Conservation (phyloP, 1,140 invertebrate species). For the Bombus fervidus region DNA sequence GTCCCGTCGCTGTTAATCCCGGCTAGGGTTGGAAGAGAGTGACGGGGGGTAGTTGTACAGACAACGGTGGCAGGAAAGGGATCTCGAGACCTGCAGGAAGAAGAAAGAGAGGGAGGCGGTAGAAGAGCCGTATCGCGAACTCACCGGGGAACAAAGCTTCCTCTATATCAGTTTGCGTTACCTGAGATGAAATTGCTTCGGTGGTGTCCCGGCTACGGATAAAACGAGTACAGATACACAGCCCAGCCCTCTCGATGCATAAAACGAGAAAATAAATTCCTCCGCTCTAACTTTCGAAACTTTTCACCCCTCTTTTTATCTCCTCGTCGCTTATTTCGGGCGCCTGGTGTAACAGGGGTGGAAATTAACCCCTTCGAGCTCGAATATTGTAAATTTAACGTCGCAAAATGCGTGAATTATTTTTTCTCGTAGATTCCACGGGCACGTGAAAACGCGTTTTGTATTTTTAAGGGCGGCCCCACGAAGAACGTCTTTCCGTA, state of each 20-base stretch:
- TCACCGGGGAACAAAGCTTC: slow-evolving; percentile 34
- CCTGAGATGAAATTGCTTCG: slow-evolving; percentile 48
- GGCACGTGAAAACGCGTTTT: no score
- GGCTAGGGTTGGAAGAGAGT: neutral
- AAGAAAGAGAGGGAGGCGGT: no score
- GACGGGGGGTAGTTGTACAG: neutral
- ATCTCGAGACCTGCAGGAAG: neutral
- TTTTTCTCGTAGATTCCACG: neutral
- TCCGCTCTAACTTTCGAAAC: neutral
- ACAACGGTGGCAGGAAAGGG: slow-evolving; percentile 1
- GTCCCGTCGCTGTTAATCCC: slow-evolving; percentile 46
- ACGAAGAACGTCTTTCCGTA: no score
- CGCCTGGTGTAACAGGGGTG: neutral
- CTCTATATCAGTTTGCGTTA: slow-evolving; percentile 51
- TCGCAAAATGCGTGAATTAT: neutral
- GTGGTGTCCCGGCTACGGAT: neutral
- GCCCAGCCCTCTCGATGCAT: neutral
- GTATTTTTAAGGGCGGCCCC: no score
- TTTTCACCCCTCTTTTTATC: neutral
- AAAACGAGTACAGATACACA: slow-evolving; percentile 1
- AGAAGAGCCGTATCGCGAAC: no score
- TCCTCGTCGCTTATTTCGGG: neutral
- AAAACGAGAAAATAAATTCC: slow-evolving; percentile 40
- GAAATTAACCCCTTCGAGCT: neutral
- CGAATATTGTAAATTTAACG: neutral